Conservation (phyloP, 2,888 invertebrate species). For the Hydrotaea diabolus region DNA sequence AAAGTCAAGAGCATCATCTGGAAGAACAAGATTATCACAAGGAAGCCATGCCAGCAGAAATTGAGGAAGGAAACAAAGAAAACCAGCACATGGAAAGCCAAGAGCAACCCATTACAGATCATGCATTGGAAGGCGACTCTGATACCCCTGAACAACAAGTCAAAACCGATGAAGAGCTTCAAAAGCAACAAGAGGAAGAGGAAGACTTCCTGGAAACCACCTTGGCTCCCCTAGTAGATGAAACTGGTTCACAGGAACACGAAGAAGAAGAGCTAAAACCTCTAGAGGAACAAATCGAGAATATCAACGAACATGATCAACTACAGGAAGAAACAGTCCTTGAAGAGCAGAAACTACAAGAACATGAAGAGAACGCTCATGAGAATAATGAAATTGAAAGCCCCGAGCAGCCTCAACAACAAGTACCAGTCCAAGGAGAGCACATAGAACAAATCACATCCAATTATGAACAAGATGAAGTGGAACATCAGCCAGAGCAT, state of each 20-base stretch:
- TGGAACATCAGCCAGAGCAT: not conserved
- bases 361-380: constrained; percentile 40
- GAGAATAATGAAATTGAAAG: constrained; percentile 17
- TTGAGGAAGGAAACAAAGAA: not conserved
- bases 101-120: not conserved
- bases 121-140: not conserved
- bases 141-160: not conserved
- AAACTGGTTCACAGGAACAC: not conserved
- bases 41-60: not conserved
- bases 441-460: constrained; percentile 22
- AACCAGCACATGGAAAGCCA: not conserved
- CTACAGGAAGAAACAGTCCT: not conserved
- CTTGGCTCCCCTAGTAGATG: not conserved
- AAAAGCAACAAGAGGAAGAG: not conserved
- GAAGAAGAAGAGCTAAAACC: not conserved
- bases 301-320: not conserved
- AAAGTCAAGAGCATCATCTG: not conserved
- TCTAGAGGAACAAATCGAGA: constrained; percentile 36
- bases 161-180: not conserved
- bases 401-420: constrained; percentile 55
- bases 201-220: constrained; percentile 14
- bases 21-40: not conserved
- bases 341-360: not conserved
- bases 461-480: not conserved
- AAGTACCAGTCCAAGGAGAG: constrained; percentile 49